These are phyloP conservation scores for Byasa hedistus DNA, from an alignment of 2,888 invertebrate genomes.

Conservation along the genomic window DNA sequence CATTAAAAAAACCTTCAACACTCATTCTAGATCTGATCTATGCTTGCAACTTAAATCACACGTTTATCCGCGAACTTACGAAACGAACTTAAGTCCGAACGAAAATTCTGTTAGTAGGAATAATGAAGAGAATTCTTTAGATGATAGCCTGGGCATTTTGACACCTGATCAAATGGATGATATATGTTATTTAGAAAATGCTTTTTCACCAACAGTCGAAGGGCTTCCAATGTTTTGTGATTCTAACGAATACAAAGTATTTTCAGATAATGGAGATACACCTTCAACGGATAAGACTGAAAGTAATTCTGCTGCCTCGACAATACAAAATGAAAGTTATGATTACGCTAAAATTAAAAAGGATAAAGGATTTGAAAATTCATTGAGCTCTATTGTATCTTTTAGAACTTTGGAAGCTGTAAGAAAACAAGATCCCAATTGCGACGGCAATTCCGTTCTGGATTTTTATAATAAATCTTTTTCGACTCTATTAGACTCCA, in stretches of 20 bases:
- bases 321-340: conserved; percentile 73
- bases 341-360: conserved; percentile 49
- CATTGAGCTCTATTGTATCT: conserved; percentile 54
- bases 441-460: conserved; percentile 36
- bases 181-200: conserved; percentile 81
- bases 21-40: conserved; percentile 72
- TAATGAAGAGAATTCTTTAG: conserved; percentile 89
- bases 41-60: conserved; percentile 71
- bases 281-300: conserved; percentile 80
- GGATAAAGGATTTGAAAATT: conserved; percentile 39
- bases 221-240: conserved; percentile 78
- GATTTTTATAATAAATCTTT: conserved; percentile 33
- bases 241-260: conserved; percentile 65
- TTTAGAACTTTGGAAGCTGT: conserved; percentile 50
- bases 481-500: conserved; percentile 26
- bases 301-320: conserved; percentile 74
- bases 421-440: conserved; percentile 45
- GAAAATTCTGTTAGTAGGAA: conserved; percentile 70
- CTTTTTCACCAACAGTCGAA: conserved; percentile 84
- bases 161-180: conserved; percentile 94
- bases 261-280: conserved; percentile 75
- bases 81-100: conserved; percentile 69
- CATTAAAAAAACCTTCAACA: conserved; percentile 59
- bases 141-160: conserved; percentile 91
- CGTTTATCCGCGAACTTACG: conserved; percentile 56